Base-by-base conservation (phyloP, 2,888 invertebrate species). In the Lydus trimaculatus region DNA sequence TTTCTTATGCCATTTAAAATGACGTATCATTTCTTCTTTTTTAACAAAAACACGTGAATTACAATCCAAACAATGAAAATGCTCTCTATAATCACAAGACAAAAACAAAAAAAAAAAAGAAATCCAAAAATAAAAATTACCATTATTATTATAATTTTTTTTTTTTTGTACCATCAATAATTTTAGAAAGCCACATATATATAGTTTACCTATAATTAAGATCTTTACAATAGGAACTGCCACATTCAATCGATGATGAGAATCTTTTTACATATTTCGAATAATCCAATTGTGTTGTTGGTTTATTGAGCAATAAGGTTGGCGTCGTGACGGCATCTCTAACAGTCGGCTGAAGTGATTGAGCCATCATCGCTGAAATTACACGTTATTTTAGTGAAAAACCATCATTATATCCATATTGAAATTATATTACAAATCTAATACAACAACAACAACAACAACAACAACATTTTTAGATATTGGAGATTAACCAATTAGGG, bases 1-100 rank as follows among this genome's bases (percentile, higher is more conserved):
- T 86, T 99, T 99, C 87, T 98, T 97, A 87, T 99, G 98, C 98
- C 98, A 98, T 88, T 99, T 99, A 83, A 97, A 96, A 85, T 99
- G 98, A 56, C 98, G 91, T 74, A 98, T 98, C 94, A 99, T 98
- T 84, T 99, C 98, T 85, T 99, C 99, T 83, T 98, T 98, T 86
- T 98, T 98, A 80, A 96, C 93, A 83, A 99, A 95, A n/a, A 98
- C 96, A 80, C 95, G 85, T 52, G 88, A 88, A 82, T 85, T 85
- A 85, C 95, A 95, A 86, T 92, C 92, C 71, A 92, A 84, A 81
- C 96, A 97, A 85, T 98, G 98, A 86, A 97, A 98, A 84, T 98
- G 98, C 83, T 98, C 98, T 78, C 97, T 87, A 80, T 84, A 80
- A 79, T 62, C 65, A 59, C 39, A 59, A 23, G 15, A 33, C 8